These are phyloP conservation scores for Scaptomyza cyrtandrae DNA, from an alignment of 2,888 invertebrate genomes.

Conservation along the genomic window DNA sequence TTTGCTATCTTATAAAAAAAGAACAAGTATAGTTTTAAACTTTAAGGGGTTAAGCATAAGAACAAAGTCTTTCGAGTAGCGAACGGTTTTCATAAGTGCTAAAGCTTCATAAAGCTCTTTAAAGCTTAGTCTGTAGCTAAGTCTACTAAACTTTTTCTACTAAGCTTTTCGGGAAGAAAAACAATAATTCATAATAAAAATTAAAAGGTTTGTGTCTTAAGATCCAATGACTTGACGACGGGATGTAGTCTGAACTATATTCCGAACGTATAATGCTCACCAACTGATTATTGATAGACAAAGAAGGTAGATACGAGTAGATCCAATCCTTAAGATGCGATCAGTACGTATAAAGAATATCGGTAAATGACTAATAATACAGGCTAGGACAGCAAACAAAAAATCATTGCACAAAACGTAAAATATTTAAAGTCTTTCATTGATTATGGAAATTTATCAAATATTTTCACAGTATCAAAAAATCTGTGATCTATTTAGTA, in stretches of 20 bases:
- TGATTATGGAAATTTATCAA: not conserved
- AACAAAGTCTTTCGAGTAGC: not conserved
- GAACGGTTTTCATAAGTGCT: not conserved
- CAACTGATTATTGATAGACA: too few relatives aligned
- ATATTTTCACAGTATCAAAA: not conserved
- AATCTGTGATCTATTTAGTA: not conserved
- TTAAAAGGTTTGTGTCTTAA: slow-evolving; percentile 12
- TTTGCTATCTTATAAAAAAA: too few relatives aligned
- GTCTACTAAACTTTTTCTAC: not conserved
- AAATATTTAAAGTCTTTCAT: not conserved
- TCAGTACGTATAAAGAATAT: too few relatives aligned
- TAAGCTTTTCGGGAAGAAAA: too few relatives aligned
- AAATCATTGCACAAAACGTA: not conserved
- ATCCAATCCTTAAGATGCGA: too few relatives aligned
- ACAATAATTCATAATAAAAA: not conserved
- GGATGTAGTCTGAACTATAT: too few relatives aligned
- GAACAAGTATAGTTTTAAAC: not conserved
- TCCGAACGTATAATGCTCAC: too few relatives aligned
- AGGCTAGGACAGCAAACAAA: not conserved
- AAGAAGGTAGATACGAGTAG: too few relatives aligned
- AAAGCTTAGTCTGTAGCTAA: not conserved
- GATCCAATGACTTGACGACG: not conserved
- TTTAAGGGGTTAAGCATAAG: not conserved
- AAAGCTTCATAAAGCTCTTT: not conserved
- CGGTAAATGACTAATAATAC: too few relatives aligned